A percentile compares a stretch with the other conserved stretches of the same genome.
phyloP scores from a whole-genome alignment of 2,113 vertebrate genomes.

The Rhegmatorhina hoffmannsi region DNA sequence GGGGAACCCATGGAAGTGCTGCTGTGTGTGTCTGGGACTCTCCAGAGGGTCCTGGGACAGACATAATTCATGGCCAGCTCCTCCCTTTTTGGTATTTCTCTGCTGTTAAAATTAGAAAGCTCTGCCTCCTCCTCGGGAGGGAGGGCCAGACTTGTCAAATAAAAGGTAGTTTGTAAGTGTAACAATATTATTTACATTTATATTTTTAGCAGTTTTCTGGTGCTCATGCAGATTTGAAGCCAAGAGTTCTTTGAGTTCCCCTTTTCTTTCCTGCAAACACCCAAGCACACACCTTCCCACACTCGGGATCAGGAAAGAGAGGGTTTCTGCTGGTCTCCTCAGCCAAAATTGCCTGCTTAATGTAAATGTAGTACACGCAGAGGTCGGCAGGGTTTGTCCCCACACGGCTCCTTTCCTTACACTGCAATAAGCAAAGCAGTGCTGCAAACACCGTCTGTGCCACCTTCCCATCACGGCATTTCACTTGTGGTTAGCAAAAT shows the following conservation, averaged over 20 bases:
- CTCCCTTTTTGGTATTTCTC: not conserved
- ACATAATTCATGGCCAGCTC: not conserved
- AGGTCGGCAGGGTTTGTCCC: not conserved
- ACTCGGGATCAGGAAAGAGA: not conserved
- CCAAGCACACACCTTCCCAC: not conserved
- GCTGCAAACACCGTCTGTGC: not conserved
- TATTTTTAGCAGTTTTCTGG: not conserved
- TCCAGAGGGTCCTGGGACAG: not conserved
- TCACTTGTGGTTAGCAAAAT: slow-evolving; percentile 23
- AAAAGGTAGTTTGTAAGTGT: not conserved
- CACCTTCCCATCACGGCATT: not conserved
- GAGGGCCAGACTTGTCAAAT: not conserved
- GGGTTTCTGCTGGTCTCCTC: not conserved
- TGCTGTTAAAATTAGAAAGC: not conserved
- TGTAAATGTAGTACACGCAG: not conserved
- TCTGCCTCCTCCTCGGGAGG: not conserved
- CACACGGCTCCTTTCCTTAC: not conserved
- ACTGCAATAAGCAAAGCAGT: not conserved
- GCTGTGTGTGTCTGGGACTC: not conserved
- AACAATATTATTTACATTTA: not conserved
- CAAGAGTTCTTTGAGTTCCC: not conserved
- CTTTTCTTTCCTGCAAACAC: not conserved
- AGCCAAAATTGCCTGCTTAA: not conserved
- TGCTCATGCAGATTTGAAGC: not conserved
- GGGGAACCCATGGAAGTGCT: not conserved